Evolutionary conservation across 37 sponge, comb jelly and placozoan genomes (phyloP).

Genomic region (Bolinopsis microptera): DNA sequence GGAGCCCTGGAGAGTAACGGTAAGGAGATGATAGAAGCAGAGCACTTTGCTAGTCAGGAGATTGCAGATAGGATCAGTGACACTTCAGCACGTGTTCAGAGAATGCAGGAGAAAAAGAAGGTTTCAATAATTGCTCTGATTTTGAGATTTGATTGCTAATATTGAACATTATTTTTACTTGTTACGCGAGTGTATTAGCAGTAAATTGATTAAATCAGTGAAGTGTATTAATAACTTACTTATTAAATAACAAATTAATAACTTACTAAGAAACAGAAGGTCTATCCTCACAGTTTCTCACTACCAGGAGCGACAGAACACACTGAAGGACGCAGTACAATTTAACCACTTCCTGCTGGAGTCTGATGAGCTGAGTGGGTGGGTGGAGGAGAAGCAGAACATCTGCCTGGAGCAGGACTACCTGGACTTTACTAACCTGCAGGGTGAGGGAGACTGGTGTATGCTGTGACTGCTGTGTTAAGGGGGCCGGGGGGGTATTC

Average conservation of each 20-base stretch:
- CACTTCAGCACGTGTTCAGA: neutral
- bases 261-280: no score
- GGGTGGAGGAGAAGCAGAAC: constrained; percentile 22
- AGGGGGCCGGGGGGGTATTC: no score
- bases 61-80: neutral
- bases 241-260: no score
- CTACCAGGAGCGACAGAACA: neutral
- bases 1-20: neutral
- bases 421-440: constrained; percentile 55
- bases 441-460: constrained; percentile 27
- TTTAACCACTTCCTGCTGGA: constrained; percentile 5
- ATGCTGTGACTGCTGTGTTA: no score
- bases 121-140: neutral
- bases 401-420: constrained; percentile 42
- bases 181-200: neutral
- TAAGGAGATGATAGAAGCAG: constrained; percentile 23
- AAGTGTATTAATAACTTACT: no score
- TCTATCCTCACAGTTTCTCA: no score
- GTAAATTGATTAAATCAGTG: no score
- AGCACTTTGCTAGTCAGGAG: constrained; percentile 26
- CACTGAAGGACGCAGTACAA: constrained; percentile 37
- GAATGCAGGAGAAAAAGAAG: constrained; percentile 21
- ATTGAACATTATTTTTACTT: neutral
- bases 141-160: neutral
- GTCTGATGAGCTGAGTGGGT: constrained; percentile 31